Percentiles rank a stretch among this genome's conserved stretches.
phyloP scores from a whole-genome alignment of 2,888 invertebrate species.

The Anticlea derivata region DNA sequence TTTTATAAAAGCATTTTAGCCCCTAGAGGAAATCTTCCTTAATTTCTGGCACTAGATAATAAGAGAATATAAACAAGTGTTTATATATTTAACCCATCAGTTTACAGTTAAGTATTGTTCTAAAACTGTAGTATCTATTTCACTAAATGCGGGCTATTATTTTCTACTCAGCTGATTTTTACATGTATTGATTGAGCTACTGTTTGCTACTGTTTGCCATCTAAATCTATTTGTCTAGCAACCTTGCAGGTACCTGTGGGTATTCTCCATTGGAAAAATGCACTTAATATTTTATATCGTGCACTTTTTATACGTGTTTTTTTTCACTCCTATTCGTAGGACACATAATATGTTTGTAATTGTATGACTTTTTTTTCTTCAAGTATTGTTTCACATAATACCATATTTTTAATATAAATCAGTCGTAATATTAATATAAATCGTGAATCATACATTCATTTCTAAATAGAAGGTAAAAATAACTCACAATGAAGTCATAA shows the following conservation, averaged over 20 bases:
- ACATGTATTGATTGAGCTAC: background rate
- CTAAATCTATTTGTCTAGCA: constrained; percentile 16
- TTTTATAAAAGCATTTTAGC: background rate
- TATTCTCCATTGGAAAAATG: constrained; percentile 14
- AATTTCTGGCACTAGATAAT: background rate
- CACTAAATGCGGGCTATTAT: constrained; percentile 22
- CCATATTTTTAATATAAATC: too few species aligned
- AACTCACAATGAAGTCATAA: constrained; percentile 34
- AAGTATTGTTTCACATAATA: too few species aligned
- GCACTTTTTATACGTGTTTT: background rate
- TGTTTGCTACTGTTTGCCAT: constrained; percentile 14
- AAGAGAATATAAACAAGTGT: constrained; percentile 1
- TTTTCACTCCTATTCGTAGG: too few species aligned
- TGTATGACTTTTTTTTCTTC: too few species aligned
- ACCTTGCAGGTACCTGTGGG: constrained; percentile 14
- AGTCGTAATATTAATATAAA: too few species aligned
- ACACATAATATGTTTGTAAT: too few species aligned
- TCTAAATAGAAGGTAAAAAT: constrained; percentile 2
- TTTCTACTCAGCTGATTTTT: constrained; percentile 11
- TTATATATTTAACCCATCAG: background rate
- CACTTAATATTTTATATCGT: background rate
- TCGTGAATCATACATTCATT: too few species aligned
- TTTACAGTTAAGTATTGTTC: constrained; percentile 3
- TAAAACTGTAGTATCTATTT: too few species aligned
- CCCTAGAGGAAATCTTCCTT: background rate